Evolutionary conservation across 2,113 vertebrate species (phyloP).

Genomic region (Ceuthmochares aereus): DNA sequence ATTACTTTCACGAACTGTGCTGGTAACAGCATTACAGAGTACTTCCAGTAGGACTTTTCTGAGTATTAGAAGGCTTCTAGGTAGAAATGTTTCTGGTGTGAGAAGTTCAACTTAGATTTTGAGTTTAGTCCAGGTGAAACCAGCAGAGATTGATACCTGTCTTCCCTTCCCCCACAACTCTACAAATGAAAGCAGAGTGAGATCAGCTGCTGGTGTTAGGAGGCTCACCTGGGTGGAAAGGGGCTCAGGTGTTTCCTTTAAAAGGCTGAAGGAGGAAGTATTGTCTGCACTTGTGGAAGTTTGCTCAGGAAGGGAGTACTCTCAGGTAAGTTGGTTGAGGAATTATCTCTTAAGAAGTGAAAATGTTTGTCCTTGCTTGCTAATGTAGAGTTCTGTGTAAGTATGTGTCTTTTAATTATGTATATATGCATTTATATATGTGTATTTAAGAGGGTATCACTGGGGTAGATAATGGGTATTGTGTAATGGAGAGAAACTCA

Average conservation of each 20-base stretch:
- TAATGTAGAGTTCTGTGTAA: rapidly evolving
- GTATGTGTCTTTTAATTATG: rapidly evolving
- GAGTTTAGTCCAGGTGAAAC: neutral
- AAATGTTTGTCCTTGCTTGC: neutral
- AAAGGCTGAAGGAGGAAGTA: neutral
- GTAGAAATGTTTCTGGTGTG: neutral
- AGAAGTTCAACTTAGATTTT: neutral
- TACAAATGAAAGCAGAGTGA: neutral
- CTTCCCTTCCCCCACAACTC: neutral
- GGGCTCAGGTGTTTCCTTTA: no score
- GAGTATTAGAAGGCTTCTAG: neutral
- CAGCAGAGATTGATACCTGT: neutral
- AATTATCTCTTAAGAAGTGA: neutral
- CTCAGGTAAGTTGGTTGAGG: neutral
- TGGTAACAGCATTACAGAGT: neutral
- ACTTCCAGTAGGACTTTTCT: neutral
- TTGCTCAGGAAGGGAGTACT: rapidly evolving
- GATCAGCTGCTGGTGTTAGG: neutral
- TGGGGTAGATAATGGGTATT: neutral
- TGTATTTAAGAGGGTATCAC: rapidly evolving
- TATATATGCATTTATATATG: rapidly evolving
- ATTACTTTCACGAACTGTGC: neutral
- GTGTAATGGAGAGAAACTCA: neutral
- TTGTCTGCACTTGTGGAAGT: rapidly evolving
- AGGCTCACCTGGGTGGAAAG: neutral